phyloP scores from a whole-genome alignment of 2,113 vertebrate genomes.

The Bucco capensis region DNA sequence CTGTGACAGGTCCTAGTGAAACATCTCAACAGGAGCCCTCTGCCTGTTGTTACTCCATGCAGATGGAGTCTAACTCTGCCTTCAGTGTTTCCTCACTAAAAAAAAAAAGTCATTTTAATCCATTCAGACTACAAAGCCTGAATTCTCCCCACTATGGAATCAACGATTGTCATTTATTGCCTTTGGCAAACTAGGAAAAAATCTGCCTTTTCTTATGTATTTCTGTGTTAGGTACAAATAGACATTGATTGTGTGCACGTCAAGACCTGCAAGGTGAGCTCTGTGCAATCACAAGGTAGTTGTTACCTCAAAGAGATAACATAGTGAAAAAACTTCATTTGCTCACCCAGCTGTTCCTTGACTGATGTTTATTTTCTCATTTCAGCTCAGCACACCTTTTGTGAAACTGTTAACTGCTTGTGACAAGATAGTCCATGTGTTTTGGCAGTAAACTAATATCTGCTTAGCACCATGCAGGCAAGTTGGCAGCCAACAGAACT shows the following conservation, averaged over 20 bases:
- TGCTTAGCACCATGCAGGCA: neutral
- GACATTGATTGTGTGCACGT: neutral
- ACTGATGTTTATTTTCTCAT: neutral
- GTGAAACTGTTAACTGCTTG: neutral
- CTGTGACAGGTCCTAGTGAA: no score
- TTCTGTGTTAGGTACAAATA: neutral
- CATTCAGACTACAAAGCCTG: neutral
- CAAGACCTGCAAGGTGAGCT: neutral
- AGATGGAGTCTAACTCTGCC: no score
- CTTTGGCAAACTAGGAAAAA: neutral
- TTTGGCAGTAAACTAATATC: neutral
- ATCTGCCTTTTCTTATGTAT: neutral
- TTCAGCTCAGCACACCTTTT: neutral
- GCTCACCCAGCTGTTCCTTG: neutral
- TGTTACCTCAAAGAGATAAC: neutral
- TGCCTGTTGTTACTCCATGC: no score
- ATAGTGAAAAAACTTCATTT: neutral
- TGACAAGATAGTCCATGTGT: neutral
- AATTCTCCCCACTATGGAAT: neutral
- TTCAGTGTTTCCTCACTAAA: no score
- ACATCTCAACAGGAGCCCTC: no score
- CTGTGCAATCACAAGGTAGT: neutral
- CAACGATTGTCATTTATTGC: neutral
- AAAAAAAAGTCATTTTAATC: no score
- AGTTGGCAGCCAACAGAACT: neutral